Conservation (phyloP, 2,888 invertebrate genomes). For the Trissoscelio sp. region DNA sequence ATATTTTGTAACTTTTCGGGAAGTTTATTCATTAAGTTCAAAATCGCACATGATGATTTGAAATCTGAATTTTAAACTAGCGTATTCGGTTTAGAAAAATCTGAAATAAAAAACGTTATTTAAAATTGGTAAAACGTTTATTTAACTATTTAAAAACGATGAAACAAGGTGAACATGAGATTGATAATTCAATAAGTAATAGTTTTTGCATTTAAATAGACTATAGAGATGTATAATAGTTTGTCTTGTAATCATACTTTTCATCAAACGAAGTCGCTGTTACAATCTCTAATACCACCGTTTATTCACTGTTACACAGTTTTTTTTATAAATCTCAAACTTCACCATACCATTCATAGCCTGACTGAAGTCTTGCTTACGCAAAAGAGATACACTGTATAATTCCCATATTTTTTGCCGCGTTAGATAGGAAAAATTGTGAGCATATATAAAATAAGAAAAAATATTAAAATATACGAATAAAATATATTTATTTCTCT, state of each 20-base stretch:
- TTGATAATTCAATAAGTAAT: constrained; percentile 83
- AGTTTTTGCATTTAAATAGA: constrained; percentile 81
- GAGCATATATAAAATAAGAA: constrained; percentile 67
- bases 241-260: constrained; percentile 67
- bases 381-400: constrained; percentile 73
- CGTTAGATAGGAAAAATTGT: constrained; percentile 66
- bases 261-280: constrained; percentile 63
- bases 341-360: constrained; percentile 19
- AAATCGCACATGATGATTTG: no score
- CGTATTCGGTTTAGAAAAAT: background rate
- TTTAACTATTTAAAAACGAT: constrained; percentile 83
- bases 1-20: no score
- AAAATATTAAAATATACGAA: constrained; percentile 67
- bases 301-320: constrained; percentile 53
- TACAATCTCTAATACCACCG: constrained; percentile 54
- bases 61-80: no score
- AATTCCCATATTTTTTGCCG: constrained; percentile 47
- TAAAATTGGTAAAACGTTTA: constrained; percentile 83
- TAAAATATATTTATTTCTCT: constrained; percentile 17
- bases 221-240: constrained; percentile 83
- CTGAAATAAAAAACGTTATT: background rate
- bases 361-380: constrained; percentile 45
- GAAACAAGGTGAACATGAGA: constrained; percentile 83
- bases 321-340: constrained; percentile 57
- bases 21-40: no score